phyloP scores from a whole-genome alignment of 2,113 vertebrate genomes.

The Antechinus flavipes region DNA sequence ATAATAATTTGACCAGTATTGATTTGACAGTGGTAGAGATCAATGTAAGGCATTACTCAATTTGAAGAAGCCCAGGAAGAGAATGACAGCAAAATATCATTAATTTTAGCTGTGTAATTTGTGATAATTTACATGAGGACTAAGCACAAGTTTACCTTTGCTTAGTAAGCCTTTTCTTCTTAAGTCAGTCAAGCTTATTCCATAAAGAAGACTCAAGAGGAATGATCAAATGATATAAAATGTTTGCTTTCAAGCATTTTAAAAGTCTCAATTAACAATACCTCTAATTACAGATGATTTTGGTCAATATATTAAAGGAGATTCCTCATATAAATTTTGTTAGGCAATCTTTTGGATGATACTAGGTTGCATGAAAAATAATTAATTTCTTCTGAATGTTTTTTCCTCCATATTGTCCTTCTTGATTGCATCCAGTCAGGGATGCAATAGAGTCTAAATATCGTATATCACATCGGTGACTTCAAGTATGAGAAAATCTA shows the following conservation, averaged over 20 bases:
- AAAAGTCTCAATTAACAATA: neutral
- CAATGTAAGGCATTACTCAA: constrained; percentile 5
- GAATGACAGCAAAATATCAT: neutral
- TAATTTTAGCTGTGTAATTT: neutral
- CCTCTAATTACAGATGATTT: neutral
- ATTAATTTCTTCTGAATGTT: neutral
- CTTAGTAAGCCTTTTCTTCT: constrained; percentile 41
- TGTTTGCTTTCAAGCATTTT: constrained; percentile 38
- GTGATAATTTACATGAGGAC: neutral
- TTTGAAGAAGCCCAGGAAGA: neutral
- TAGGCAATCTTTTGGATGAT: neutral
- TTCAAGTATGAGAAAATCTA: too few species aligned
- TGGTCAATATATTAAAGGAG: neutral
- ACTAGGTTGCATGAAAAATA: neutral
- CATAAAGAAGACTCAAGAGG: neutral
- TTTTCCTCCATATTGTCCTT: neutral
- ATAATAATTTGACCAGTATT: neutral
- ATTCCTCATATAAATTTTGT: neutral
- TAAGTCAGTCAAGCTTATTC: neutral
- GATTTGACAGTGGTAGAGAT: neutral
- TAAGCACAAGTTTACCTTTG: neutral
- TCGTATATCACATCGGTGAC: too few species aligned
- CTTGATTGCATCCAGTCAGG: neutral
- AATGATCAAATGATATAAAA: constrained; percentile 25
- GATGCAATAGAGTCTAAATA: neutral